These are phyloP conservation scores for Brachionus sp. DNA, from an alignment of 1,140 invertebrate species.

Conservation along the genomic window DNA sequence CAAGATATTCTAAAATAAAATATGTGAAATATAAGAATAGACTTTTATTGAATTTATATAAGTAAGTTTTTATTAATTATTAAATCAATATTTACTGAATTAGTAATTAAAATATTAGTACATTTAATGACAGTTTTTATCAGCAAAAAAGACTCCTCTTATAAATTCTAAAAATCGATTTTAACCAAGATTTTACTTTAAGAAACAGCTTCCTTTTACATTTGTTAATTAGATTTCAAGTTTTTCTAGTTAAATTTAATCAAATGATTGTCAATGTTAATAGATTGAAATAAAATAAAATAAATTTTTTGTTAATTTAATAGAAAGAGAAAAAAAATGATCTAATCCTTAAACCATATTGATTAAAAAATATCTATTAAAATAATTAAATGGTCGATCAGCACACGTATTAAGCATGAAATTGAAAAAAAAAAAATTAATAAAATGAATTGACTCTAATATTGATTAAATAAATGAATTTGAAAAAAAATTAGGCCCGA, in stretches of 20 bases:
- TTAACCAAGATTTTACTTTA: background rate
- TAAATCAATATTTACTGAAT: background rate
- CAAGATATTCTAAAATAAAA: too few relatives aligned
- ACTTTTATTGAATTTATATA: too few relatives aligned
- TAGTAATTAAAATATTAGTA: background rate
- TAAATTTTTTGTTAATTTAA: background rate
- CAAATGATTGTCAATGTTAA: background rate
- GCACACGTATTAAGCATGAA: background rate
- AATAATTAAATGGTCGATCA: background rate
- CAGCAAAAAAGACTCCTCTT: background rate
- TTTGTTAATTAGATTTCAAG: background rate
- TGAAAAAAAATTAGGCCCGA: background rate
- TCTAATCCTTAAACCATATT: background rate
- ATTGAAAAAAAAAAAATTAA: background rate
- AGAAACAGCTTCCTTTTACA: background rate
- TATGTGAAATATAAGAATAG: too few relatives aligned
- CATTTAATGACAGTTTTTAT: background rate
- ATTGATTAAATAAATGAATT: background rate
- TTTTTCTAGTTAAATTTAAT: background rate
- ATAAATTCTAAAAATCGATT: background rate
- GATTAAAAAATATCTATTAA: background rate
- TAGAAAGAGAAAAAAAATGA: background rate
- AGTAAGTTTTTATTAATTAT: too few relatives aligned
- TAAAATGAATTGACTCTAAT: background rate
- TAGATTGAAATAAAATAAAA: too few relatives aligned